These are phyloP conservation scores for Ptychochromis oligacanthus DNA, from an alignment of 2,113 vertebrate genomes.

Conservation along the genomic window DNA sequence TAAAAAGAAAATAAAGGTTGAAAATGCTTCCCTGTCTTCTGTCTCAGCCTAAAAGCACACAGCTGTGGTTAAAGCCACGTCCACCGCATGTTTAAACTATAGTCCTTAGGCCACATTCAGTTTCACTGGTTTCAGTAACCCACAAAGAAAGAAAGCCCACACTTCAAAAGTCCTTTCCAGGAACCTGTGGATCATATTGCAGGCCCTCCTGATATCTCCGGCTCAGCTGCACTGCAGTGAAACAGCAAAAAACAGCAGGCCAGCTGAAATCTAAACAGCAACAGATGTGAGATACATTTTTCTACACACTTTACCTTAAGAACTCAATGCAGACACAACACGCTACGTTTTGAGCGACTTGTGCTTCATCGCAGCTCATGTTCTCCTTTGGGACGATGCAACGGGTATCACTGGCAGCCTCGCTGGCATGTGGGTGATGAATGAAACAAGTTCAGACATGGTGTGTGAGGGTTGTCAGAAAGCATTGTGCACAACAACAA, in stretches of 20 bases:
- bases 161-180: no score
- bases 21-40: neutral
- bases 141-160: neutral
- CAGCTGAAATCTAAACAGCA: neutral
- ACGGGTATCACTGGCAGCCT: neutral
- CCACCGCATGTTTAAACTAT: neutral
- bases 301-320: neutral
- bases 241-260: neutral
- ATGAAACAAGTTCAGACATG: conserved; percentile 26
- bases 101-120: neutral
- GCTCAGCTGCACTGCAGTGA: neutral
- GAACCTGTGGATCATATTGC: no score
- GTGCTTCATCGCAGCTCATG: neutral
- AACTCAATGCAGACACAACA: neutral
- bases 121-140: neutral
- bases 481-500: neutral
- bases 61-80: neutral
- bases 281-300: neutral
- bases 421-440: neutral
- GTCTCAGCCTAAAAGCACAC: neutral
- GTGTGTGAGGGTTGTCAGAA: conserved; percentile 2
- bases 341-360: neutral
- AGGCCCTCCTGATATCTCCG: no score
- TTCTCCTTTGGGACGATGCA: neutral
- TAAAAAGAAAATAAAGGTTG: neutral